Percentiles rank a stretch among this genome's conserved stretches.
These are phyloP conservation scores for Scaptodrosophila lebanonensis DNA, from an alignment of 1,140 invertebrate species.

Conservation along the genomic window DNA sequence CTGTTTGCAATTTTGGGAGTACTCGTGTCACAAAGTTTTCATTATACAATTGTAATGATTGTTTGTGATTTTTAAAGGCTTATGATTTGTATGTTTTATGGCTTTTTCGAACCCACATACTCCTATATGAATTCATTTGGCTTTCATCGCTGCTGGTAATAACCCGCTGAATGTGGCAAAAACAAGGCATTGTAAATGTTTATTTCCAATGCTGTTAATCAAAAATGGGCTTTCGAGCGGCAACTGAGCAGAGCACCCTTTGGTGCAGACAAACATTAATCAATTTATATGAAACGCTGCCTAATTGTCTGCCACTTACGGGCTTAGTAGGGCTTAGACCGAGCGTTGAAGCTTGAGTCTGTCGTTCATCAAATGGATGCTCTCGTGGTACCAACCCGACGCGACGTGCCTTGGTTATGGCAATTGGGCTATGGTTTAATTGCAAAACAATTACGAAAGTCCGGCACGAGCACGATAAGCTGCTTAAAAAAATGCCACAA, in stretches of 20 bases:
- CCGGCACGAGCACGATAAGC: background rate
- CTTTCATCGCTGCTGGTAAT: too few relatives aligned
- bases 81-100: conserved; percentile 33
- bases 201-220: too few relatives aligned
- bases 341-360: background rate
- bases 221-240: too few relatives aligned
- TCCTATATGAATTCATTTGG: too few relatives aligned
- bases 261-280: too few relatives aligned
- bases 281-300: too few relatives aligned
- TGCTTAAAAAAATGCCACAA: conserved; percentile 2
- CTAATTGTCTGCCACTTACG: too few relatives aligned
- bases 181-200: too few relatives aligned
- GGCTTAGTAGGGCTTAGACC: too few relatives aligned
- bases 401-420: conserved; percentile 7
- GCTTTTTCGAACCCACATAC: conserved; percentile 18
- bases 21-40: conserved; percentile 20
- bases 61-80: conserved; percentile 32
- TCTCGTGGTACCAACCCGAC: conserved; percentile 32
- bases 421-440: conserved; percentile 51
- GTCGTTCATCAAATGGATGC: conserved; percentile 15
- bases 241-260: too few relatives aligned
- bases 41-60: conserved; percentile 33
- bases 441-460: conserved; percentile 55
- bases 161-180: too few relatives aligned
- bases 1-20: conserved; percentile 48